Base-by-base conservation (phyloP, 2,797 vertebrate species). In the Pterois miles region DNA sequence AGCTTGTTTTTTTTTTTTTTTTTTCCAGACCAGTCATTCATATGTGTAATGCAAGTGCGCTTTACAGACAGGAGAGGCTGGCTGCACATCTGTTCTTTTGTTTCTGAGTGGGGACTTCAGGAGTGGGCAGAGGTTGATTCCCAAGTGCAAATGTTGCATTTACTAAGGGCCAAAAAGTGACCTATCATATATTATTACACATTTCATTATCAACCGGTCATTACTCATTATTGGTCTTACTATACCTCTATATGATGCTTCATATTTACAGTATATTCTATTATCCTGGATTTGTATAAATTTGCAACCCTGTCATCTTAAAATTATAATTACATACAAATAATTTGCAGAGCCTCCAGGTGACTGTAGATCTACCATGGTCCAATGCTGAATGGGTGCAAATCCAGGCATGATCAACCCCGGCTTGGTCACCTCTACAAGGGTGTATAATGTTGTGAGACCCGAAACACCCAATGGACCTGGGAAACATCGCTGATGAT, bases 31-130 rank as follows among this genome's bases (percentile, higher is more conserved):
- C 85, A 83, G 78, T 88, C 86, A 92, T 93, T 94, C 84, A 93
- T 92, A 89, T 92, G 87, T 91, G 84, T 90, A 92, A 93, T 91
- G 80, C 27, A 72, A 88, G 87, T 87, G 81, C 82, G 63, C 69
- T 86, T 82, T 29, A 38, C 33, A 70, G 60, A 48, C 34, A 69
- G 54, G 33, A 60, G 58, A 59, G 71, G 70, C 38, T 27, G 62
- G 73, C 73, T 71, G 76, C 82, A 86, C 92, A 94, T 92, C 92
- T 94, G 92, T 20, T 88, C 81, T 83, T 91, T 94, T 94, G 86
- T 93, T 81, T 57, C 11, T 23, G 4, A 80, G 73, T 72, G 56
- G n/a, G n/a, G n/a, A n/a, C n/a, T n/a, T n/a, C n/a, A 81, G 52
- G 68, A 82, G 52, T 50, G 38, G 72, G 59, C n/a, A 72, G 36